Conservation (phyloP, 1,140 invertebrate species). For the Macrotrachela quadricornifera region DNA sequence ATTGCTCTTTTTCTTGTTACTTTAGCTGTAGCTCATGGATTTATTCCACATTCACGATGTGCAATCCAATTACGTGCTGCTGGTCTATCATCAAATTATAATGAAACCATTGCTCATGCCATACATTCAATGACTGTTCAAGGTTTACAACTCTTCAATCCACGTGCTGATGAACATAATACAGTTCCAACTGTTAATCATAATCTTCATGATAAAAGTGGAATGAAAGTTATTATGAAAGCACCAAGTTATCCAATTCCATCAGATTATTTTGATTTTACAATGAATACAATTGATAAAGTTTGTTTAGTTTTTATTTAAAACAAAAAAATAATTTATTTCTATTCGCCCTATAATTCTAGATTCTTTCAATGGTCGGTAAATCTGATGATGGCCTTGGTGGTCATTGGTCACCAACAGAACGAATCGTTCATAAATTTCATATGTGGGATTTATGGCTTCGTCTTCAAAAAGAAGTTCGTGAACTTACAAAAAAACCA, state of each 20-base stretch:
- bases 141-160: conserved; percentile 14
- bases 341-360: too few species aligned
- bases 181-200: conserved; percentile 17
- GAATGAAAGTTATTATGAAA: conserved; percentile 12
- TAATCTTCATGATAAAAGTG: conserved; percentile 9
- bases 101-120: conserved; percentile 19
- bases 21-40: too few species aligned
- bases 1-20: too few species aligned
- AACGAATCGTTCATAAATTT: conserved; percentile 16
- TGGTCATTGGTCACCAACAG: conserved; percentile 17
- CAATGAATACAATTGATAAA: conserved; percentile 17
- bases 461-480: too few species aligned
- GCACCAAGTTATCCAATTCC: conserved; percentile 12
- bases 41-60: too few species aligned
- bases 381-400: conserved; percentile 15
- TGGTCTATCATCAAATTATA: conserved; percentile 13
- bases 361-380: conserved; percentile 14
- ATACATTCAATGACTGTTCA: conserved; percentile 18
- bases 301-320: too few species aligned
- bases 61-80: background rate
- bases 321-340: too few species aligned
- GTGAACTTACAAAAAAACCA: background rate
- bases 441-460: conserved; percentile 19
- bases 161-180: conserved; percentile 13
- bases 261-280: conserved; percentile 11